Base-by-base conservation (phyloP, 2,888 invertebrate species). In the Drosophila affinis region DNA sequence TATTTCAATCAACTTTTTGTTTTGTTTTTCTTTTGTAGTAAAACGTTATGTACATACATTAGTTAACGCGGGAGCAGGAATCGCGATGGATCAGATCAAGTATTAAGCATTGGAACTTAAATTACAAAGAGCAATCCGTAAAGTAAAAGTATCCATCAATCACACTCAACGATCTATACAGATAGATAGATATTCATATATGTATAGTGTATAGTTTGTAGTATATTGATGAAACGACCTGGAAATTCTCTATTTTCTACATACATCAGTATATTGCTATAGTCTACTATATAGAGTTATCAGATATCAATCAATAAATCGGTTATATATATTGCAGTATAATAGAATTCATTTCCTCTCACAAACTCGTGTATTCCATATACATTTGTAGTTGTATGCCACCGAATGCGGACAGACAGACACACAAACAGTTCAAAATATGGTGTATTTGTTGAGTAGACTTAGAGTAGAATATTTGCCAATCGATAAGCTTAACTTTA, bases 31-130 rank as follows among this genome's bases (percentile, higher is more conserved):
- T 14, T 57, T 68, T 75, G 75, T 47, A 70, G 63, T 81, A 76
- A 81, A 84, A 81, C 77, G 32, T 87, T 87, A 82, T 82, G 72
- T 82, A 87, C 81, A 82, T 77, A 72, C 71, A 72, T 64, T 72
- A 84, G 81, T 72, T 74, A 78, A 64, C 76, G 79, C 76, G 81
- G 65, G 74, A 78, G 76, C 79, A 64, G 64, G 56, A 63, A 79
- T 67, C 65, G 34, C 64, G 47, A 73, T 62, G 55, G 39, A 39
- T 39, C 67, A 56, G 51, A 67, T 67, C 61, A 59, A 69, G 69
- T 58, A 56, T 69, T 5, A 14, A 73, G 76, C 62, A 76, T 69
- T 34, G 32, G 52, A 78, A 76, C 74, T 81, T 81, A 81, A 81
- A 52, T 58, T 70, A 69, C 48, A 69, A 54, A 70, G 60, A 70